Conservation (phyloP, 2,888 invertebrate genomes). For the Andrena hattorfiana region DNA sequence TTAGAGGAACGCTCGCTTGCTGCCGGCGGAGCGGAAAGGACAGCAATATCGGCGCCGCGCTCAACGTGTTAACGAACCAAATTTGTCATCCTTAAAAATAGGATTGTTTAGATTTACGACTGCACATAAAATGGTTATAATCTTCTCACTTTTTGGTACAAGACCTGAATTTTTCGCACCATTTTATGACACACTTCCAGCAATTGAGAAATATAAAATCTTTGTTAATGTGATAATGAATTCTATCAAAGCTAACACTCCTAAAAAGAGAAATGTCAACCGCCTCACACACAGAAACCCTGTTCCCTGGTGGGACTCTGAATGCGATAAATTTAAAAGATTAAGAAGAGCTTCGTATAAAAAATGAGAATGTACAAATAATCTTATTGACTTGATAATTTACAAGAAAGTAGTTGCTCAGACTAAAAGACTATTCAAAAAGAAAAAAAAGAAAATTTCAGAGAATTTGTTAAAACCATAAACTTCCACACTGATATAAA, state of each 20-base stretch:
- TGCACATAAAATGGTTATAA: too few species aligned
- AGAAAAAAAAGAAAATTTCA: conserved; percentile 10
- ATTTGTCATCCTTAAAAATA: too few species aligned
- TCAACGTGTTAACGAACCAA: too few species aligned
- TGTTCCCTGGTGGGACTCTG: conserved; percentile 9
- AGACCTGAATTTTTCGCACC: neutral
- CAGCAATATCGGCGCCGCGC: too few species aligned
- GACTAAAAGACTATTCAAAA: conserved; percentile 9
- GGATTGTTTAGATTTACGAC: too few species aligned
- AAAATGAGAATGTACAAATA: neutral
- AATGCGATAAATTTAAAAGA: too few species aligned
- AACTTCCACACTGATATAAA: conserved; percentile 7
- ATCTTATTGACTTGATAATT: neutral
- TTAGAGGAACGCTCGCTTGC: too few species aligned
- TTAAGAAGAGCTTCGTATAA: conserved; percentile 1
- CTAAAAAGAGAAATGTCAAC: neutral
- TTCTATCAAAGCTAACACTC: neutral
- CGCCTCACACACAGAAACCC: neutral
- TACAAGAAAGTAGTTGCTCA: neutral
- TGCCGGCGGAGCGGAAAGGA: too few species aligned
- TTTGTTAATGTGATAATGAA: neutral
- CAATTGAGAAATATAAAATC: conserved; percentile 16
- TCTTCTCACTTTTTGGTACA: too few species aligned
- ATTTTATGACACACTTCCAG: neutral
- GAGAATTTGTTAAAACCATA: neutral